Percentiles rank a stretch among this genome's conserved stretches.
Evolutionary conservation across 1,140 invertebrate species (phyloP).

Genomic region (Hyposmocoma kahamanoa): DNA sequence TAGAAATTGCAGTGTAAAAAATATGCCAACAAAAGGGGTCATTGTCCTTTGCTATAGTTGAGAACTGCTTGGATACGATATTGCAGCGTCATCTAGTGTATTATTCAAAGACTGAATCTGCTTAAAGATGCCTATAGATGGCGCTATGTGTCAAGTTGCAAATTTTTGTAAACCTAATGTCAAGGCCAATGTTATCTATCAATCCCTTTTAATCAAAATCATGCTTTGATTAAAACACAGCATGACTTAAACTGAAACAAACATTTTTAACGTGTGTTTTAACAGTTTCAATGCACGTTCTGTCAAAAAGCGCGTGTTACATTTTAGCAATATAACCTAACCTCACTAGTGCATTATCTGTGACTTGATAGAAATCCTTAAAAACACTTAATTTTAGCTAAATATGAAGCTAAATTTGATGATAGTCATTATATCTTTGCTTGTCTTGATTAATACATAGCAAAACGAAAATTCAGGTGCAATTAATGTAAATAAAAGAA

Average conservation of each 20-base stretch:
- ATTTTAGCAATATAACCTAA: not conserved
- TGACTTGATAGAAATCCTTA: too few relatives aligned
- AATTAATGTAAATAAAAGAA: too few relatives aligned
- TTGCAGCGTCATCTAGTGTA: too few relatives aligned
- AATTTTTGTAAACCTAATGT: conserved; percentile 64
- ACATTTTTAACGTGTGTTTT: not conserved
- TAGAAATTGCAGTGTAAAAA: too few relatives aligned
- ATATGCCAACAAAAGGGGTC: not conserved
- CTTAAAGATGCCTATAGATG: conserved; percentile 29
- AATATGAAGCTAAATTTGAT: too few relatives aligned
- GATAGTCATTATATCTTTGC: too few relatives aligned
- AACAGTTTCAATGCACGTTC: not conserved
- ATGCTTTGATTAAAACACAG: not conserved
- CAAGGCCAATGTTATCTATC: conserved; percentile 50
- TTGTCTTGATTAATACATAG: too few relatives aligned
- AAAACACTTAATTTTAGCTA: too few relatives aligned
- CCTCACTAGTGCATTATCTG: not conserved
- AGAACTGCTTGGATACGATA: too few relatives aligned
- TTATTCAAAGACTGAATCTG: too few relatives aligned
- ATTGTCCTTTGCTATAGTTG: too few relatives aligned
- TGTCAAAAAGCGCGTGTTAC: not conserved
- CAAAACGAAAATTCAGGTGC: too few relatives aligned
- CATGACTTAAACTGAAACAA: not conserved
- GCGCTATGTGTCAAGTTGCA: conserved; percentile 34
- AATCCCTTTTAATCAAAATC: not conserved